phyloP scores from a whole-genome alignment of 2,113 vertebrate species.

The Pluvianellus socialis region DNA sequence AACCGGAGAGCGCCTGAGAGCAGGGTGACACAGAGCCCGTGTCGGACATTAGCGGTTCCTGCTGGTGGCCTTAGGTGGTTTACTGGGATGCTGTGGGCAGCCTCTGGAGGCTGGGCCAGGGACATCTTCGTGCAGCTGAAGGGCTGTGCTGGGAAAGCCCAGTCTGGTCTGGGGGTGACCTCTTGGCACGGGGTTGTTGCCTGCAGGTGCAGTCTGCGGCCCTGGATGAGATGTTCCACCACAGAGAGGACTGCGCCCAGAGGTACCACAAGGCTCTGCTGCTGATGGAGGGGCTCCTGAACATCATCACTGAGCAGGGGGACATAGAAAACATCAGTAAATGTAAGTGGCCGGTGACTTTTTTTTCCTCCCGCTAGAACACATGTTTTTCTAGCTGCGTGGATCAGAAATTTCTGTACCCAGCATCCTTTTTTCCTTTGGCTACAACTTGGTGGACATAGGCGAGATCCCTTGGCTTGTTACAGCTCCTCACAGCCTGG shows the following conservation, averaged over 20 bases:
- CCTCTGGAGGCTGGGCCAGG: neutral
- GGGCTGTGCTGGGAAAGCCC: neutral
- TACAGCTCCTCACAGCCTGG: neutral
- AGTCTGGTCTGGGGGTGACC: neutral
- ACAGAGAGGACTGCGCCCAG: constrained; percentile 81
- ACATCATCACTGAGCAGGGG: constrained; percentile 81
- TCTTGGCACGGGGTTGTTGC: neutral
- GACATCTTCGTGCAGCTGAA: rapidly evolving
- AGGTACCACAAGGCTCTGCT: constrained; percentile 92
- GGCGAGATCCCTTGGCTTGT: neutral
- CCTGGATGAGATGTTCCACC: constrained; percentile 94
- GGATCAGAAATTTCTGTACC: neutral
- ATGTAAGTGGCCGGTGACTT: constrained; percentile 74
- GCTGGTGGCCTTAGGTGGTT: neutral
- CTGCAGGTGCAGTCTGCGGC: constrained; percentile 89
- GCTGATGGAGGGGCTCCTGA: constrained; percentile 90
- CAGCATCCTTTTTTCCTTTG: neutral
- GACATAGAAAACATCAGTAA: constrained; percentile 87
- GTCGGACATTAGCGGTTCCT: rapidly evolving
- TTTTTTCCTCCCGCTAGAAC: neutral
- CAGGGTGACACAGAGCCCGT: neutral
- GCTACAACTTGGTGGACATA: neutral
- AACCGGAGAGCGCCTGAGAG: neutral
- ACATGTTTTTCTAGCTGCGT: neutral
- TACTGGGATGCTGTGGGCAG: neutral